Percentiles rank a stretch among this genome's conserved stretches.
These are phyloP conservation scores for Hypomecis atomaria DNA, from an alignment of 2,888 invertebrate genomes.

Conservation along the genomic window DNA sequence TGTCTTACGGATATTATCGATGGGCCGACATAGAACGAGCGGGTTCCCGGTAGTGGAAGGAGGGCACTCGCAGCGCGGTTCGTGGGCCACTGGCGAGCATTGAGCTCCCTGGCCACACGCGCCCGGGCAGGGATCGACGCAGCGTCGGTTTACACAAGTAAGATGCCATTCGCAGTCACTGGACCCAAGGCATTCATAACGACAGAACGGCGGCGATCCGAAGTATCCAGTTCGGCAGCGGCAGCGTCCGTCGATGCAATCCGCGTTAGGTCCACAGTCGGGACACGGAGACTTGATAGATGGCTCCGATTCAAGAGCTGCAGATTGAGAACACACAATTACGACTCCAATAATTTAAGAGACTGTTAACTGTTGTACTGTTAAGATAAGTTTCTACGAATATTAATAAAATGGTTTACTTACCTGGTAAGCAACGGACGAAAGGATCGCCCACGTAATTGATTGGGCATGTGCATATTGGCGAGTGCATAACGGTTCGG, in stretches of 20 bases:
- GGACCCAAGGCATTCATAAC: constrained; percentile 89
- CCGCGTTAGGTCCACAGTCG: constrained; percentile 91
- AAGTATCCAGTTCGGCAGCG: constrained; percentile 87
- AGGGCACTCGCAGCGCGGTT: constrained; percentile 89
- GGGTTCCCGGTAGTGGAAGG: constrained; percentile 89
- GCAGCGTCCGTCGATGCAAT: constrained; percentile 88
- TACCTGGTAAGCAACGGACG: constrained; percentile 86
- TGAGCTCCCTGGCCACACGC: constrained; percentile 89
- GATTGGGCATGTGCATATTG: constrained; percentile 89
- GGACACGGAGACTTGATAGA: constrained; percentile 84
- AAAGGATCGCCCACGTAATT: constrained; percentile 91
- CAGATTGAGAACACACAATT: constrained; percentile 16
- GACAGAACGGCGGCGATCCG: constrained; percentile 90
- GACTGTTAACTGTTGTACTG: background rate
- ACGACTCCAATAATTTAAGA: background rate
- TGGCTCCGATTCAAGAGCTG: constrained; percentile 57
- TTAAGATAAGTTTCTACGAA: background rate
- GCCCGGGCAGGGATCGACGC: constrained; percentile 90
- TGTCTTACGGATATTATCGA: constrained; percentile 79
- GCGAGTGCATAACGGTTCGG: constrained; percentile 89
- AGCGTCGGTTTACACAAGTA: constrained; percentile 89
- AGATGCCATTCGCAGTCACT: constrained; percentile 88
- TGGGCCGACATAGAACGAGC: constrained; percentile 86
- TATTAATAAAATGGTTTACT: background rate
- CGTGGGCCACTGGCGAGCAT: constrained; percentile 89